Evolutionary conservation across 1,140 invertebrate species (phyloP), one percentile per base, ranked within the genome.

Genomic region (Pygmarrhopalites habei): DNA sequence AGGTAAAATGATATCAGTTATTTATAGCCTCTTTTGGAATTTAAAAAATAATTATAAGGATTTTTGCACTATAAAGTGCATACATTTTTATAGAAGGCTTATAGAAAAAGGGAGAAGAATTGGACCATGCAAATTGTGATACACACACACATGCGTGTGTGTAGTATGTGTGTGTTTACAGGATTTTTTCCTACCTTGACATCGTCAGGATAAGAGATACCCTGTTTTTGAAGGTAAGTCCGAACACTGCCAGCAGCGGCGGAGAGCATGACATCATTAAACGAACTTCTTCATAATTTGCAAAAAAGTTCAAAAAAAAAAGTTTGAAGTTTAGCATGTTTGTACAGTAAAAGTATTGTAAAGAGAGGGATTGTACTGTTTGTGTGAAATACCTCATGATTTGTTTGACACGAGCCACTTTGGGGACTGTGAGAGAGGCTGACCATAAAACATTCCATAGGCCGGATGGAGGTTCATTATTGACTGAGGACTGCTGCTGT

Each of bases 231-330:
- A 44, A 82, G 73, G 60, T 80, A 77, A n/a, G 66, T 73, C 21
- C 81, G 65, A 28, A 82, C 60, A 47, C 77, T 77, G 17, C 81
- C 82, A 1, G 80, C 75, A 2, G 79, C 66, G 0, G 80, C 79
- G 0, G 80, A 77, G 51, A 83, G 68, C 17, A 83, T 73, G 1
- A 82, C 78, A 67, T 82, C 81, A 70, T 80, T 82, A 25, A 82
- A 72, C 14, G 79, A 78, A 55, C 78, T 80, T 32, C 82, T n/a
- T n/a, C n/a, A n/a, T n/a, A n/a, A n/a, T n/a, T n/a, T n/a, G n/a
- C n/a, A n/a, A n/a, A n/a, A n/a, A n/a, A n/a, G n/a, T n/a, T n/a
- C n/a, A n/a, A n/a, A n/a, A n/a, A n/a, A n/a, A 65, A n/a, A n/a
- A n/a, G n/a, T n/a, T n/a, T n/a, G n/a, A n/a, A n/a, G n/a, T n/a